These are phyloP conservation scores for Odontomyia ornata DNA, from an alignment of 2,888 invertebrate genomes.

Conservation along the genomic window DNA sequence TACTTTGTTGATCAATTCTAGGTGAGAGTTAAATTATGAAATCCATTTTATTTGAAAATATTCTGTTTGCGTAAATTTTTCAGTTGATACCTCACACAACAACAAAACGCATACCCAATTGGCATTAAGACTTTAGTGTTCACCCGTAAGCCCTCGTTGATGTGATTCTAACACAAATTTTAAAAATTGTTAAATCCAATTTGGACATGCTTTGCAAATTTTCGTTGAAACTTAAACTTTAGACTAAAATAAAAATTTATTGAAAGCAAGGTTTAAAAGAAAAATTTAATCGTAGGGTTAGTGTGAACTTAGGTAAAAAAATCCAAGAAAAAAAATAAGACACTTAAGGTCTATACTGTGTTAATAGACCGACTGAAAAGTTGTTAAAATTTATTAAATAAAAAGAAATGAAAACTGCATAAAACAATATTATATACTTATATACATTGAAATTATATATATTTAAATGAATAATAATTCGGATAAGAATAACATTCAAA, in stretches of 20 bases:
- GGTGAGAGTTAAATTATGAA: conserved; percentile 13
- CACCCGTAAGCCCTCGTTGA: too few species aligned
- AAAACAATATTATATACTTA: conserved; percentile 40
- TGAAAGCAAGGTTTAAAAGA: background rate
- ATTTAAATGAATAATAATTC: too few species aligned
- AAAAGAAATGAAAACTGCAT: conserved; percentile 32
- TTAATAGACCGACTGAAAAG: conserved; percentile 51
- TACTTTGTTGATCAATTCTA: conserved; percentile 36
- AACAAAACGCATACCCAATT: too few species aligned
- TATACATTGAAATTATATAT: conserved; percentile 35
- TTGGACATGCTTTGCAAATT: too few species aligned
- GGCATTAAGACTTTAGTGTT: too few species aligned
- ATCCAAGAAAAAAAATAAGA: conserved; percentile 1
- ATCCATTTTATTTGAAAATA: background rate
- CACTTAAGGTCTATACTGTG: conserved; percentile 48
- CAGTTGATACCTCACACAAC: too few species aligned
- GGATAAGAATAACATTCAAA: background rate
- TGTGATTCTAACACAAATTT: too few species aligned
- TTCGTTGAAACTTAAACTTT: too few species aligned
- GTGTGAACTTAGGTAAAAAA: conserved; percentile 33
- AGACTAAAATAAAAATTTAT: too few species aligned
- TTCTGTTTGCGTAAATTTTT: too few species aligned
- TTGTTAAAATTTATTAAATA: conserved; percentile 50
- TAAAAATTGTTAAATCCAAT: too few species aligned
- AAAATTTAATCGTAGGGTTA: conserved; percentile 27